Evolutionary conservation across 1,140 invertebrate genomes (phyloP).

Genomic region (Drosophila orosa): DNA sequence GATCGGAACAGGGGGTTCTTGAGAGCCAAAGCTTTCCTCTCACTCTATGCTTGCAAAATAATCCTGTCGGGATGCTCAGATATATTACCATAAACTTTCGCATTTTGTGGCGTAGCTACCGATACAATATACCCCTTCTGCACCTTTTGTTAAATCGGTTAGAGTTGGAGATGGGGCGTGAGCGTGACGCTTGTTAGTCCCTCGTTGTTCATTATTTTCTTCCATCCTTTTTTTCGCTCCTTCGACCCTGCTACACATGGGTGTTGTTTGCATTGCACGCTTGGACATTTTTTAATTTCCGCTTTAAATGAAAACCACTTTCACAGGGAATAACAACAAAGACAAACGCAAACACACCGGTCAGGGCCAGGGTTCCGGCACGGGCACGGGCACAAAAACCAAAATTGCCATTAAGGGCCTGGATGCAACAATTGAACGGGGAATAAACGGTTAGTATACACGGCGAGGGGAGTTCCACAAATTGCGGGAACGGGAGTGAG

Average conservation of each 20-base stretch:
- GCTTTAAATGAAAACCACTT: constrained; percentile 79
- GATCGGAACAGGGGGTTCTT: neutral
- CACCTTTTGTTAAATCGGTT: neutral
- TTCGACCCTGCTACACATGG: constrained; percentile 19
- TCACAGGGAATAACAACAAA: constrained; percentile 19
- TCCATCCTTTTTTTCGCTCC: constrained; percentile 11
- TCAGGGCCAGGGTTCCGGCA: no score
- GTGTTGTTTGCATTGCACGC: constrained; percentile 49
- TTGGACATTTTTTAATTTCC: constrained; percentile 79
- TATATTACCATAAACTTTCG: neutral
- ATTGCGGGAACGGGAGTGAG: neutral
- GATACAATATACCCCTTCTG: neutral
- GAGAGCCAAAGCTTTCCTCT: no score
- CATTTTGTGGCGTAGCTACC: neutral
- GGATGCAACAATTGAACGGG: constrained; percentile 38
- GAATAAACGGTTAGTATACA: constrained; percentile 7
- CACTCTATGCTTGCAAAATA: neutral
- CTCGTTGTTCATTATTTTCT: constrained; percentile 56
- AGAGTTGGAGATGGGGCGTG: constrained; percentile 5
- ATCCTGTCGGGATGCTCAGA: neutral
- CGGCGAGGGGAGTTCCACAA: neutral
- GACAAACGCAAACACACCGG: constrained; percentile 13
- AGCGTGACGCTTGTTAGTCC: constrained; percentile 48
- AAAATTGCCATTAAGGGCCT: constrained; percentile 51
- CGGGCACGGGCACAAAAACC: constrained; percentile 21